Conservation (phyloP, 2,888 invertebrate genomes). For the Drosophila seclusa region DNA sequence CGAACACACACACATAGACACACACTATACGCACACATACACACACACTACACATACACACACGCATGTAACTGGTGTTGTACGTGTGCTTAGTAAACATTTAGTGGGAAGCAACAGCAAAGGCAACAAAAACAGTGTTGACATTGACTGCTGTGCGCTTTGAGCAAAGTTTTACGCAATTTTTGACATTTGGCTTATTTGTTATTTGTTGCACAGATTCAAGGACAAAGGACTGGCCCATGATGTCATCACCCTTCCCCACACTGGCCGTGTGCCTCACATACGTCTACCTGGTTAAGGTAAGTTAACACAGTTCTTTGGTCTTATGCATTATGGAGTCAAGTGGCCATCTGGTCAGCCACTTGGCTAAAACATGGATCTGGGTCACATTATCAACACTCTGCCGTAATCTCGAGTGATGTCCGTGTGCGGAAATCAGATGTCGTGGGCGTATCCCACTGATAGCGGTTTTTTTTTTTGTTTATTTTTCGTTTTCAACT, state of each 20-base stretch:
- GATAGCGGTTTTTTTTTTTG: conserved; percentile 23
- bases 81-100: neutral
- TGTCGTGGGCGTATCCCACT: conserved; percentile 25
- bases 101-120: conserved; percentile 5
- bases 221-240: conserved; percentile 95
- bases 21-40: neutral
- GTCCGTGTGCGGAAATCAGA: conserved; percentile 44
- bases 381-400: conserved; percentile 38
- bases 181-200: conserved; percentile 45
- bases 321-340: neutral
- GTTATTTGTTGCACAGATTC: conserved; percentile 87
- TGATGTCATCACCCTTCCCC: conserved; percentile 97
- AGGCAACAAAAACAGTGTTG: neutral
- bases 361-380: conserved; percentile 26
- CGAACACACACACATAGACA: neutral
- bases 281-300: conserved; percentile 96
- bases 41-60: neutral
- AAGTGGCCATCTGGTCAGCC: conserved; percentile 8
- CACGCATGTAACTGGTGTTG: conserved; percentile 20
- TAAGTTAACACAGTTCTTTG: conserved; percentile 81
- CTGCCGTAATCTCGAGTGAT: conserved; percentile 53
- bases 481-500: neutral
- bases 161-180: conserved; percentile 1
- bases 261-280: conserved; percentile 94
- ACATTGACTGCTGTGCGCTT: conserved; percentile 12